These are phyloP conservation scores for Laupala kohalensis DNA, from an alignment of 1,140 invertebrate species.

Conservation along the genomic window DNA sequence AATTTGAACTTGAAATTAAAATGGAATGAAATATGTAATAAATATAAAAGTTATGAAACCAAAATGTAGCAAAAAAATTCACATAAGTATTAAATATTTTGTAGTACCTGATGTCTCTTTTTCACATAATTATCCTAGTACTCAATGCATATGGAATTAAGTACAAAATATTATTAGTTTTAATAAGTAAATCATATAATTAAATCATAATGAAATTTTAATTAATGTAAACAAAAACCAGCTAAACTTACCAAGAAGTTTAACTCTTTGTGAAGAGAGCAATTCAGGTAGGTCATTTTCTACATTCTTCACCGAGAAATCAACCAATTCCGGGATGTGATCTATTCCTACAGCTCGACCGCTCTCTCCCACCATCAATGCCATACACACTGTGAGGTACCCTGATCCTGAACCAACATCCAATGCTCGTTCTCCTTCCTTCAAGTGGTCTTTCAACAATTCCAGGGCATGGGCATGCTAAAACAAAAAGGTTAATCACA, in stretches of 20 bases:
- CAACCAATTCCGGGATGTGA: constrained; percentile 76
- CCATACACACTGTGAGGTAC: constrained; percentile 92
- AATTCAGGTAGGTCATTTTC: constrained; percentile 56
- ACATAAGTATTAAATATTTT: too few species aligned
- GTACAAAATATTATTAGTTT: background rate
- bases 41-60: too few species aligned
- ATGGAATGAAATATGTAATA: too few species aligned
- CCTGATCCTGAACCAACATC: constrained; percentile 95
- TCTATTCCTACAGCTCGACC: constrained; percentile 81
- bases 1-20: too few species aligned
- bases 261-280: constrained; percentile 45
- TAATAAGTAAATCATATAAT: background rate
- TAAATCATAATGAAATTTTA: too few species aligned
- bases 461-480: constrained; percentile 90
- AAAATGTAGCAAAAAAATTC: too few species aligned
- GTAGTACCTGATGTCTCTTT: too few species aligned
- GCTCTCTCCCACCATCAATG: constrained; percentile 62
- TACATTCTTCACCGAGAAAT: constrained; percentile 63
- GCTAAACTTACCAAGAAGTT: constrained; percentile 47
- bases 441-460: constrained; percentile 67
- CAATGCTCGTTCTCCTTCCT: constrained; percentile 63
- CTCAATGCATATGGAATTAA: too few species aligned
- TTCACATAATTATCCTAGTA: too few species aligned
- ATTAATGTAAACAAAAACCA: background rate
- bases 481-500: too few species aligned